Conservation (phyloP, 2,888 invertebrate species). For the Piscicola geometra region DNA sequence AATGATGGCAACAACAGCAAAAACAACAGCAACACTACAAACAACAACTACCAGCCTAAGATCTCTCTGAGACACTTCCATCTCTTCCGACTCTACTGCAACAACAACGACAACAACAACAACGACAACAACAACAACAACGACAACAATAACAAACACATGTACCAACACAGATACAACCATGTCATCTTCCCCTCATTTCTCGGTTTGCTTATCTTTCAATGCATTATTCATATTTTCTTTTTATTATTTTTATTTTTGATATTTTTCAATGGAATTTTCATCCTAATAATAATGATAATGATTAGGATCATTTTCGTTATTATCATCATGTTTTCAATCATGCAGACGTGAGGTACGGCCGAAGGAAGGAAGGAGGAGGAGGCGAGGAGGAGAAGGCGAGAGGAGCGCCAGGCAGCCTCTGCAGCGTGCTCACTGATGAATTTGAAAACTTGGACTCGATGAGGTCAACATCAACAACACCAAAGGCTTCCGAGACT, state of each 20-base stretch:
- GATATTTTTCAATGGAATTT: neutral
- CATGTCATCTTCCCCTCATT: neutral
- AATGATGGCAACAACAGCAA: neutral
- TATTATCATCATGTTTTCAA: neutral
- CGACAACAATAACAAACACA: neutral
- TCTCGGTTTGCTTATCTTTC: neutral
- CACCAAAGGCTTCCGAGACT: no score
- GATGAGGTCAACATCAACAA: no score
- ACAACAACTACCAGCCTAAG: neutral
- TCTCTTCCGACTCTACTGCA: neutral
- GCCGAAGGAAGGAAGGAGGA: no score
- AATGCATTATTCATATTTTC: neutral
- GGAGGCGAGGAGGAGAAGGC: no score
- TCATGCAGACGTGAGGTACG: no score
- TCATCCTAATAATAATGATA: neutral
- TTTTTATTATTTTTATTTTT: neutral
- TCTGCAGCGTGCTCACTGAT: no score
- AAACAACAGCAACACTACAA: neutral
- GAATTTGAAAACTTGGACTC: no score
- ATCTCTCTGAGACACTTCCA: neutral
- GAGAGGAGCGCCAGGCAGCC: no score
- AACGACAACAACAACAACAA: neutral
- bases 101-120: neutral
- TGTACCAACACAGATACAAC: neutral
- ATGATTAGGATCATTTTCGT: neutral